A percentile compares a stretch with the other conserved stretches of the same genome.
These are phyloP conservation scores for Drosophila cognata DNA, from an alignment of 2,888 invertebrate genomes.

Conservation along the genomic window DNA sequence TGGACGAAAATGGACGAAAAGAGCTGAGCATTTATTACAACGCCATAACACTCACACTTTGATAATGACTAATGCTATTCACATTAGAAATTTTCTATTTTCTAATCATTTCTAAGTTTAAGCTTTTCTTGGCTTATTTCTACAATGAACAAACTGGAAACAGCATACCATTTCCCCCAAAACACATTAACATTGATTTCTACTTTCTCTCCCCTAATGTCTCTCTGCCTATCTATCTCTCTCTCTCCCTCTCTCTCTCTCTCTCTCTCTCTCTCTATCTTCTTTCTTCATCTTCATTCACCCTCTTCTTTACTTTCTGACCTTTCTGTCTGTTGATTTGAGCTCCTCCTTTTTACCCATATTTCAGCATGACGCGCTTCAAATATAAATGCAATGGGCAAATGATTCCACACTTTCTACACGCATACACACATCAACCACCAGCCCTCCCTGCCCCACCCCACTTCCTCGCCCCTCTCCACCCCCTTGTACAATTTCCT, in stretches of 20 bases:
- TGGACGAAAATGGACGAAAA: not conserved
- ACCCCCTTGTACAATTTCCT: not conserved
- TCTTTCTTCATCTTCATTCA: not conserved
- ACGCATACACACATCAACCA: not conserved
- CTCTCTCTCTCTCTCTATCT: not conserved
- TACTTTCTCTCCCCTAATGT: not conserved
- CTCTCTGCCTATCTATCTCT: not conserved
- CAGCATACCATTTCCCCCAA: not conserved
- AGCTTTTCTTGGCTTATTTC: not conserved
- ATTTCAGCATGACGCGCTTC: conserved; percentile 6
- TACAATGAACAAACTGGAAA: not conserved
- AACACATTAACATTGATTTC: not conserved
- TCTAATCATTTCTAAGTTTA: not conserved
- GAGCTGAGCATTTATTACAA: not conserved
- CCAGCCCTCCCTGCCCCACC: not conserved
- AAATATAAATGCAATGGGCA: conserved; percentile 64
- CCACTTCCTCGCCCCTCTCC: not conserved
- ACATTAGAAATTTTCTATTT: not conserved
- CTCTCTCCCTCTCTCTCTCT: not conserved
- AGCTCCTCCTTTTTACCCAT: not conserved
- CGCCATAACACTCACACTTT: not conserved
- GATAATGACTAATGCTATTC: not conserved
- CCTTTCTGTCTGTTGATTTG: not conserved
- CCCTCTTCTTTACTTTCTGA: not conserved
- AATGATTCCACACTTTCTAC: conserved; percentile 58